A percentile compares a stretch with the other conserved stretches of the same genome.
phyloP scores from a whole-genome alignment of 1,140 invertebrate genomes.

The Eueides isabella region DNA sequence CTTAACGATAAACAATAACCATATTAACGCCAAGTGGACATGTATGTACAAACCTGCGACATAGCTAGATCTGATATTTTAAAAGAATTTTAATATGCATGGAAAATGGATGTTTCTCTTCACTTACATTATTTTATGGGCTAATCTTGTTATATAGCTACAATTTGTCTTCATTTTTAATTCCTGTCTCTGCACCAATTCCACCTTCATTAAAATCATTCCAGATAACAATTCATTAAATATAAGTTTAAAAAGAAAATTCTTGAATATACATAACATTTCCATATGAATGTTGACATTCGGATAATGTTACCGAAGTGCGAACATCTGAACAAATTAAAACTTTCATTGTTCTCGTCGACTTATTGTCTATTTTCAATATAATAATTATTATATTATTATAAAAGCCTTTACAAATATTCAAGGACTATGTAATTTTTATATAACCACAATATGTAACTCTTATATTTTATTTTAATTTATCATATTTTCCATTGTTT shows the following conservation, averaged over 20 bases:
- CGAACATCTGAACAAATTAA: constrained; percentile 33
- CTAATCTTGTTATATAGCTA: neutral
- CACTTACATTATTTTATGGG: neutral
- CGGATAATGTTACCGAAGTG: constrained; percentile 21
- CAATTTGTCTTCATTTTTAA: neutral
- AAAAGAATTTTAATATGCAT: too few relatives aligned
- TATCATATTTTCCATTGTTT: too few relatives aligned
- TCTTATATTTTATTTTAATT: neutral
- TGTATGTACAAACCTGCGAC: too few relatives aligned
- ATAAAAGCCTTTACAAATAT: neutral
- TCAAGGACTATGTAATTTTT: neutral
- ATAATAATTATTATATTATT: neutral
- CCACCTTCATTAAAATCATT: neutral
- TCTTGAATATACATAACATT: neutral
- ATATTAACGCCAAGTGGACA: neutral
- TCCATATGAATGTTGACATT: constrained; percentile 24
- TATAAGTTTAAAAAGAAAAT: neutral
- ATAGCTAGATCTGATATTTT: too few relatives aligned
- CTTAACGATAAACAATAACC: neutral
- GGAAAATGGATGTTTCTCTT: neutral
- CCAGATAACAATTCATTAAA: neutral
- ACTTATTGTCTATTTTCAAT: neutral
- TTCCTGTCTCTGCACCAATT: neutral
- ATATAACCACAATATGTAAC: neutral
- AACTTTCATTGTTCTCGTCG: constrained; percentile 23